Base-by-base conservation (phyloP, 1,140 invertebrate genomes). In the Calliopsis andreniformis region DNA sequence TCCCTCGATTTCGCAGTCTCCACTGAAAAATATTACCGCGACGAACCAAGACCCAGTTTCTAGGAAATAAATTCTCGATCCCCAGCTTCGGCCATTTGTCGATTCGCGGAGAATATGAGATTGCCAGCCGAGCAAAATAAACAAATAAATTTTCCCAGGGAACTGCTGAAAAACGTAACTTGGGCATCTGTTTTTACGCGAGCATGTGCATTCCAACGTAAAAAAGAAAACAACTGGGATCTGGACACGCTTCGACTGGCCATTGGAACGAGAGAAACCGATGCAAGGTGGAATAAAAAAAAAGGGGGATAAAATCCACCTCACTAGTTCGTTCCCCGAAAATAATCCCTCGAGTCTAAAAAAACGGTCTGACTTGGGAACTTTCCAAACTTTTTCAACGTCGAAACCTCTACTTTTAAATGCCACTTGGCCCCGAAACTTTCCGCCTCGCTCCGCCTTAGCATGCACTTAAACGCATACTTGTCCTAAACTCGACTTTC, bases 351-450 rank as follows among this genome's bases (percentile, higher is more conserved):
- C 39, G 59, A 3, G 59, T 45, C 59, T 42, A 30, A 45, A 62
- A 62, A 62, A 28, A 23, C 18, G 59, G 3, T 62, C 39, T n/a
- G 28, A 62, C 23, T 62, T 59, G 56, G 56, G 35, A 42, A n/a
- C 23, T 43, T 28, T 62, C 39, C 59, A 62, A 62, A 45, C 59
- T 43, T 61, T 39, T 61, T 61, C 14, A 14, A 39, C 32, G n/a
- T 12, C 32, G 32, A n/a, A 16, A 39, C 20, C 35, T 59, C n/a
- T 14, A 39, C 35, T 42, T 59, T 59, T 59, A 59, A 42, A 59
- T 39, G 20, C n/a, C 56, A 10, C 30, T 59, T 39, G n/a, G 30
- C 56, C 32, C 30, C 25, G 8, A 12, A 25, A 53, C 49, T 53
- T 53, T 18, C 25, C 25, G 51, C 25, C 23, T 23, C 14, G 25